Evolutionary conservation across 2,888 invertebrate species (phyloP).

Genomic region (Cheilosia soror): DNA sequence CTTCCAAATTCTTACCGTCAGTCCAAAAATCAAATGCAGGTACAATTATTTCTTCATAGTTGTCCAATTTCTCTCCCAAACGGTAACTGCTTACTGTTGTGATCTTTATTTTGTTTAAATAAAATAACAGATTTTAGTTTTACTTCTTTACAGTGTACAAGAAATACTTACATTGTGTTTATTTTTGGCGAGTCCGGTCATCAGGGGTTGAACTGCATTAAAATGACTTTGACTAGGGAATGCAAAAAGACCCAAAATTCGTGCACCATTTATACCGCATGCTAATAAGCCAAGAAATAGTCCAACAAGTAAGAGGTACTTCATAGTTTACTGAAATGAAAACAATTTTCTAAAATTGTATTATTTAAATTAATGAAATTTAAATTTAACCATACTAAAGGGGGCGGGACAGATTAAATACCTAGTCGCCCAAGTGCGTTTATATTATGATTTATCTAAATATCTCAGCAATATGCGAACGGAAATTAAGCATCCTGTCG

Average conservation of each 20-base stretch:
- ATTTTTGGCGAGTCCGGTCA: constrained; percentile 83
- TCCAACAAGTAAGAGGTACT: not conserved
- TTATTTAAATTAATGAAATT: too few species aligned
- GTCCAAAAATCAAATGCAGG: constrained; percentile 81
- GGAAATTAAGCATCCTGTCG: too few species aligned
- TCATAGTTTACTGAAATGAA: constrained; percentile 42
- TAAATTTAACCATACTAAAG: too few species aligned
- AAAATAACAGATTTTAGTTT: not conserved
- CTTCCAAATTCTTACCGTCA: constrained; percentile 77
- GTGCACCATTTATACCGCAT: constrained; percentile 73
- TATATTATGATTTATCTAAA: too few species aligned
- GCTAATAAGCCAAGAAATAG: constrained; percentile 1
- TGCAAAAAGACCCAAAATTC: constrained; percentile 81
- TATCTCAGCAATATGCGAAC: too few species aligned
- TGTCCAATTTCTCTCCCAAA: constrained; percentile 81
- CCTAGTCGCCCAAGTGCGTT: too few species aligned
- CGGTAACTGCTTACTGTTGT: constrained; percentile 81
- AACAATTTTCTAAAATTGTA: not conserved
- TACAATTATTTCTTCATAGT: constrained; percentile 80
- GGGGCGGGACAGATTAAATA: too few species aligned
- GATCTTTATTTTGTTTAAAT: constrained; percentile 77
- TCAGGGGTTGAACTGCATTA: constrained; percentile 83
- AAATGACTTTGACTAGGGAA: constrained; percentile 82
- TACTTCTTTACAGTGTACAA: not conserved
- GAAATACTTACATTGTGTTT: constrained; percentile 84